Percentiles rank a stretch among this genome's conserved stretches.
phyloP scores from a whole-genome alignment of 2,113 vertebrate genomes.

The Eleginops maclovinus region DNA sequence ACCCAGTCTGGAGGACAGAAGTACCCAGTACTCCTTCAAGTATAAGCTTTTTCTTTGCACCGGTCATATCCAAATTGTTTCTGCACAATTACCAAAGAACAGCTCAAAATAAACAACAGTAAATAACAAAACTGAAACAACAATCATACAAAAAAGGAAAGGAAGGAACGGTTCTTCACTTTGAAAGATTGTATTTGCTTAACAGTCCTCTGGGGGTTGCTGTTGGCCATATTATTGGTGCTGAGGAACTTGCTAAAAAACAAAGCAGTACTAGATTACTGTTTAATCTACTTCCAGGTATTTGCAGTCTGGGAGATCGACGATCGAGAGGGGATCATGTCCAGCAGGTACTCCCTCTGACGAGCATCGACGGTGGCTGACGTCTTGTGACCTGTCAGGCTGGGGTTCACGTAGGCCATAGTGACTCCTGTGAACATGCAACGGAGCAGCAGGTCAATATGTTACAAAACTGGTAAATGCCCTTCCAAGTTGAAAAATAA shows the following conservation, averaged over 20 bases:
- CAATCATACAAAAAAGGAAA: constrained; percentile 44
- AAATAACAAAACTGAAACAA: constrained; percentile 63
- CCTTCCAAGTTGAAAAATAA: neutral
- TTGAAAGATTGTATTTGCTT: constrained; percentile 66
- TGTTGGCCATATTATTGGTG: constrained; percentile 60
- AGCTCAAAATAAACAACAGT: constrained; percentile 63
- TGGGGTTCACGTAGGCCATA: constrained; percentile 92
- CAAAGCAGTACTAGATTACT: constrained; percentile 12
- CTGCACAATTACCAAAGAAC: constrained; percentile 64
- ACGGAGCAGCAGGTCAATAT: constrained; percentile 34
- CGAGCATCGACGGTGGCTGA: constrained; percentile 89
- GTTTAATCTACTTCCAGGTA: constrained; percentile 91
- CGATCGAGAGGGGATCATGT: constrained; percentile 97
- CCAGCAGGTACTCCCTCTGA: constrained; percentile 96
- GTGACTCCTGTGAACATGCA: constrained; percentile 87
- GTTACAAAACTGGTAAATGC: neutral
- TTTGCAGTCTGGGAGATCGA: constrained; percentile 94
- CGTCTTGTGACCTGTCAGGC: constrained; percentile 91
- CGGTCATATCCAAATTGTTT: constrained; percentile 62
- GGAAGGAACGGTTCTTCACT: constrained; percentile 64
- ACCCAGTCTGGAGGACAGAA: constrained; percentile 44
- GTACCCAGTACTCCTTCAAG: constrained; percentile 69
- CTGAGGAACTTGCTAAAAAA: constrained; percentile 48
- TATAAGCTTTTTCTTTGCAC: constrained; percentile 49
- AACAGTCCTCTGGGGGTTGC: constrained; percentile 67